Conservation (phyloP, 2,113 vertebrate genomes). For the Brachypodius melanocephalos region DNA sequence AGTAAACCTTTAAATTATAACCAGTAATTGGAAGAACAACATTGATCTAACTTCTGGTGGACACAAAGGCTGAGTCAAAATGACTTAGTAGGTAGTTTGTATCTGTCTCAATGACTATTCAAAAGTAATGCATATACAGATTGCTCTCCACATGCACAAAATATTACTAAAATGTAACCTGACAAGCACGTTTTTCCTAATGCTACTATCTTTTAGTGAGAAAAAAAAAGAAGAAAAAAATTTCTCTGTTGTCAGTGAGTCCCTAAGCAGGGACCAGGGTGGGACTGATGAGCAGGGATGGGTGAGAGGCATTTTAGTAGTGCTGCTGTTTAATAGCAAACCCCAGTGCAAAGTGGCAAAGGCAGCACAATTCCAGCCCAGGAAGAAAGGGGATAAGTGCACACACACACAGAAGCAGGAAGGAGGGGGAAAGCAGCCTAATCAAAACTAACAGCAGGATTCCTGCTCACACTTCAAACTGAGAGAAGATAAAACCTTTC, state of each 20-base stretch:
- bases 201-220: not conserved
- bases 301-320: not conserved
- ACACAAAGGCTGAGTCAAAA: not conserved
- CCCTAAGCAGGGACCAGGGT: not conserved
- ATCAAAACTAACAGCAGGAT: conserved; percentile 51
- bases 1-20: not conserved
- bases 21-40: not conserved
- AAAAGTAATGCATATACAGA: not conserved
- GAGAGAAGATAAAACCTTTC: conserved; percentile 11
- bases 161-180: not conserved
- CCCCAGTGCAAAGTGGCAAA: not conserved
- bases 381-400: not conserved
- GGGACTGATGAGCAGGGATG: not conserved
- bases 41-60: not conserved
- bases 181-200: not conserved
- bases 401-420: not conserved
- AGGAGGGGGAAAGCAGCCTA: conserved; percentile 4
- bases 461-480: conserved; percentile 36
- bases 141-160: not conserved
- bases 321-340: not conserved
- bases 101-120: not conserved
- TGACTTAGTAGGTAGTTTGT: not conserved
- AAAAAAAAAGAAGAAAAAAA: not conserved
- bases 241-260: not conserved
- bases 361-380: not conserved